A percentile compares a stretch with the other conserved stretches of the same genome.
Conservation (phyloP, 1,140 invertebrate species). For the Polyergus mexicanus region DNA sequence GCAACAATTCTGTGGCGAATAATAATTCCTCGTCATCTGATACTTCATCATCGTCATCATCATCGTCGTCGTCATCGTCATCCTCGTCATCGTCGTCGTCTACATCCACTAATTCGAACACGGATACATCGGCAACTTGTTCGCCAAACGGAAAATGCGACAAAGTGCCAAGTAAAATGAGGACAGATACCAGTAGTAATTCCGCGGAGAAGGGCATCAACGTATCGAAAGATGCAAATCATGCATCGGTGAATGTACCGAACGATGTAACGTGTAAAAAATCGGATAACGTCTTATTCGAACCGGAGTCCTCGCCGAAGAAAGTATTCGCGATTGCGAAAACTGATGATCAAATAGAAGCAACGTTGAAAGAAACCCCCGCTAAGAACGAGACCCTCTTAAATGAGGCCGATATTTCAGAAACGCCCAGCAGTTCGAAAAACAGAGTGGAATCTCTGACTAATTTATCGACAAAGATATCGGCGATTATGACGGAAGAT, state of each 20-base stretch:
- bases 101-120: conserved; percentile 64
- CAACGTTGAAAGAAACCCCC: conserved; percentile 79
- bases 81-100: conserved; percentile 64
- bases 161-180: conserved; percentile 61
- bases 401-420: conserved; percentile 80
- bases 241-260: not conserved
- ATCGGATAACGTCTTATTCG: not conserved
- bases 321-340: conserved; percentile 80
- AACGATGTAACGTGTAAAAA: not conserved
- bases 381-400: conserved; percentile 80
- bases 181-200: conserved; percentile 62
- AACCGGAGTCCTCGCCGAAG: conserved; percentile 72
- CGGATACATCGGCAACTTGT: conserved; percentile 41
- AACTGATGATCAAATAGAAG: conserved; percentile 65
- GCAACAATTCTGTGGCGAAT: conserved; percentile 29
- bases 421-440: conserved; percentile 83
- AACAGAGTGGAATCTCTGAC: conserved; percentile 78
- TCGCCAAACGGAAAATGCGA: conserved; percentile 39
- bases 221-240: not conserved
- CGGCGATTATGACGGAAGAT: conserved; percentile 72
- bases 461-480: conserved; percentile 81
- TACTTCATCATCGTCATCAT: conserved; percentile 75
- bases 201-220: conserved; percentile 24
- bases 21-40: conserved; percentile 22
- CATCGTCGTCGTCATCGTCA: conserved; percentile 59